Evolutionary conservation across 2,113 vertebrate species (phyloP).

Genomic region (Typhlomys cinereus): DNA sequence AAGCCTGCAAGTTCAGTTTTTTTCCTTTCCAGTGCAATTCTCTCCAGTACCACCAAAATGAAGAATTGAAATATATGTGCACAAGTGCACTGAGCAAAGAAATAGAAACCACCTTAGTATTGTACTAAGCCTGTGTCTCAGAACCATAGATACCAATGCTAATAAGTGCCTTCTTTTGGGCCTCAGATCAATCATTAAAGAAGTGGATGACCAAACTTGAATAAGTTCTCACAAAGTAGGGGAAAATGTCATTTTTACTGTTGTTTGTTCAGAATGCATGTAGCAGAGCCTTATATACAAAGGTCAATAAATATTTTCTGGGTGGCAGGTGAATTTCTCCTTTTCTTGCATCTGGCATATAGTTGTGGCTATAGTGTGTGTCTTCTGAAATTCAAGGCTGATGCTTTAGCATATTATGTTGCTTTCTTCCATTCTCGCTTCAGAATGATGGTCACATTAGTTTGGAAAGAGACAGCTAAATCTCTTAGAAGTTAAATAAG

Average conservation of each 20-base stretch:
- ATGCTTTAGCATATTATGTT: not conserved
- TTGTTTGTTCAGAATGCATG: not conserved
- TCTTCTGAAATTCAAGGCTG: slow-evolving; percentile 26
- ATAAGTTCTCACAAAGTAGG: slow-evolving; percentile 26
- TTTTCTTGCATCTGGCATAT: not conserved
- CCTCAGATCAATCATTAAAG: not conserved
- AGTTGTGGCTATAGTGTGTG: not conserved
- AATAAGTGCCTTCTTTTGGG: not conserved
- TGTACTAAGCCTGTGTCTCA: slow-evolving; percentile 18
- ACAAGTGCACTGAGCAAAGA: not conserved
- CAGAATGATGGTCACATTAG: slow-evolving; percentile 28
- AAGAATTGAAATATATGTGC: not conserved
- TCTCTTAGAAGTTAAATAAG: not conserved
- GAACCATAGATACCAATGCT: not conserved
- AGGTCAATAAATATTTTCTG: slow-evolving; percentile 1
- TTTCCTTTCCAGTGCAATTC: not conserved
- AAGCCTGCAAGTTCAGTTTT: not conserved
- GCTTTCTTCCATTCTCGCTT: not conserved
- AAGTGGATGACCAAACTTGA: slow-evolving; percentile 21
- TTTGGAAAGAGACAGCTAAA: slow-evolving; percentile 41
- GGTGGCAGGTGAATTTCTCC: not conserved
- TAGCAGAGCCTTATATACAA: not conserved
- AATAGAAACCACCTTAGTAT: not conserved
- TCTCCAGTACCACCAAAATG: not conserved
- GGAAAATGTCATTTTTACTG: not conserved